Conservation (phyloP, 2,888 invertebrate genomes). For the Mellilla xanthometata region DNA sequence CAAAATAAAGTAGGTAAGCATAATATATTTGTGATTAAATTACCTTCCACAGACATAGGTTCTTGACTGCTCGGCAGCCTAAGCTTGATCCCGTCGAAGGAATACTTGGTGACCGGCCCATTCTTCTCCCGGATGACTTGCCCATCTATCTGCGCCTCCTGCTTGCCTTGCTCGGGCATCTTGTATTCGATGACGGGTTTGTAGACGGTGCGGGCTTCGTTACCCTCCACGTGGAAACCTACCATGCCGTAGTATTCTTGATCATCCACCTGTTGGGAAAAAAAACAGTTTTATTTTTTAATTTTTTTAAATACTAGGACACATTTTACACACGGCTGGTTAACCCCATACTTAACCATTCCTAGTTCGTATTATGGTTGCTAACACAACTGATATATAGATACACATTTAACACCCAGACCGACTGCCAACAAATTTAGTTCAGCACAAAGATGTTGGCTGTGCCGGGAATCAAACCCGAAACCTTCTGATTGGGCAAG, state of each 20-base stretch:
- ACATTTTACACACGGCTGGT: too few species aligned
- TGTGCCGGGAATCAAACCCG: too few species aligned
- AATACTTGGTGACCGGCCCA: constrained; percentile 75
- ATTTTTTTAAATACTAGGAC: too few species aligned
- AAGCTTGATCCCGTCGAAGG: constrained; percentile 82
- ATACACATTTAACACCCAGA: too few species aligned
- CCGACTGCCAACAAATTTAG: too few species aligned
- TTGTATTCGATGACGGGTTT: constrained; percentile 87
- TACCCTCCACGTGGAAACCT: constrained; percentile 84
- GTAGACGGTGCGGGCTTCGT: constrained; percentile 78
- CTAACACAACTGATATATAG: too few species aligned
- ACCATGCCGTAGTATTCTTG: constrained; percentile 84
- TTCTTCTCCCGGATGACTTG: constrained; percentile 55
- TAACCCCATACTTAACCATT: too few species aligned
- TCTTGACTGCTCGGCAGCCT: constrained; percentile 59
- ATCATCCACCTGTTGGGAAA: constrained; percentile 76
- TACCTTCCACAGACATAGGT: constrained; percentile 68
- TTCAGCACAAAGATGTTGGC: too few species aligned
- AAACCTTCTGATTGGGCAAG: too few species aligned
- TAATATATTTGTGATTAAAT: too few species aligned
- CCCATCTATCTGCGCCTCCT: constrained; percentile 79
- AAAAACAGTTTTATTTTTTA: background rate
- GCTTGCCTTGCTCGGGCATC: constrained; percentile 75
- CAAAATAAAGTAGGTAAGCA: too few species aligned
- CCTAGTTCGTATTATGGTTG: too few species aligned